Evolutionary conservation across 2,797 vertebrate species (phyloP), one percentile per base, ranked within the genome.

Genomic region (Neosalanx taihuensis): DNA sequence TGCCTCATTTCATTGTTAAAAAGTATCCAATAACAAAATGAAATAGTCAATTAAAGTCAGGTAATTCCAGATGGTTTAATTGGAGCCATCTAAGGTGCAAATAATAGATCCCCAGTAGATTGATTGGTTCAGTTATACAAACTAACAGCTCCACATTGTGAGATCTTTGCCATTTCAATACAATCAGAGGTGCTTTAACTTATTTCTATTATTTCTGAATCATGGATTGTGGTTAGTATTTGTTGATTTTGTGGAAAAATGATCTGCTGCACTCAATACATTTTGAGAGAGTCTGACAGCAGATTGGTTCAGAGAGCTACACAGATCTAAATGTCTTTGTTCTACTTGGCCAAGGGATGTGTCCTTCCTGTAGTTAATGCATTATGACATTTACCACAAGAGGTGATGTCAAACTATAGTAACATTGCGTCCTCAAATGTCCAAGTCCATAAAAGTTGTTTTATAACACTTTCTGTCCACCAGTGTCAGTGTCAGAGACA

Each of bases 371-470:
- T 59, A 59, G 23, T 51, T 7, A 51, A 33, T 56, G 13, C 65
- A 57, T 56, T 7, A 59, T 66, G 76, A 67, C 74, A 75, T 64
- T 67, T 70, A 33, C 71, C 58, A 71, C 51, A 76, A 84, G 81
- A 90, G 85, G 79, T 83, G 85, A 23, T 35, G 20, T 70, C 68
- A 56, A 77, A 83, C 80, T 37, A 15, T 46, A 51, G 64, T 17
- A 75, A 63, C 20, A 68, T 26, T 58, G n/a, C 17, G 35, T 72
- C 15, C 37, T 61, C n/a, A 35, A 68, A 74, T 20, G 66, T 81
- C 71, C 73, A 53, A 80, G 72, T 68, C 79, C 66, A 82, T 81
- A 76, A 84, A 86, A 74, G 68, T 69, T 69, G 58, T 83, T 90
- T 87, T 86, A 90, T 85, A 67, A 29, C 63, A 69, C 72, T 84